A percentile compares a stretch with the other conserved stretches of the same genome.
These are phyloP conservation scores for Coelogynopora nodosa DNA, from an alignment of 2,888 invertebrate genomes.

Conservation along the genomic window DNA sequence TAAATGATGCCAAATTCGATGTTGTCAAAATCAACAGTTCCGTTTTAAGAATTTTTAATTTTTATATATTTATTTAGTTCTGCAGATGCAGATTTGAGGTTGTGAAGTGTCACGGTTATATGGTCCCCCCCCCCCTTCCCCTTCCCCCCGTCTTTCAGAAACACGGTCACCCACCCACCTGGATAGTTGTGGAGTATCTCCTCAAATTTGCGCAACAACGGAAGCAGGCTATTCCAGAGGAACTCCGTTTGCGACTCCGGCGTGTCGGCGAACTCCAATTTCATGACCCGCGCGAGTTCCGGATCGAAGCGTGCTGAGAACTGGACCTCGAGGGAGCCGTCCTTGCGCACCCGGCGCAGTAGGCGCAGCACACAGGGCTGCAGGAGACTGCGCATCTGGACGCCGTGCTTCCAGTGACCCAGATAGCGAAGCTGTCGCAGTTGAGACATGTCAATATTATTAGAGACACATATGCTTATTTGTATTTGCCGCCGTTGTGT, in stretches of 20 bases:
- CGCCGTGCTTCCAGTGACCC: conserved; percentile 29
- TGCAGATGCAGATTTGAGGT: too few relatives aligned
- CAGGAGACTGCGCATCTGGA: neutral
- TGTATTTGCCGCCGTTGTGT: too few relatives aligned
- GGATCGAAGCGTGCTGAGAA: neutral
- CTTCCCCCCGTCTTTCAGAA: too few relatives aligned
- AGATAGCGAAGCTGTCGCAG: conserved; percentile 7
- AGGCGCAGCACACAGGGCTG: conserved; percentile 9
- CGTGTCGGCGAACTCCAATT: neutral
- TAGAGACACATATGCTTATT: too few relatives aligned
- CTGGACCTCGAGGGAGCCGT: neutral
- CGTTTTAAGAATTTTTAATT: too few relatives aligned
- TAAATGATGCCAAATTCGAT: too few relatives aligned
- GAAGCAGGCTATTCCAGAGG: neutral
- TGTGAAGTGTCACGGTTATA: too few relatives aligned
- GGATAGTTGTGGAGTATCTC: neutral
- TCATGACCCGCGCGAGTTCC: neutral
- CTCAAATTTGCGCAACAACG: neutral
- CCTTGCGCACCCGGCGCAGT: neutral
- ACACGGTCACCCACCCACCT: too few relatives aligned
- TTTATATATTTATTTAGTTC: too few relatives aligned
- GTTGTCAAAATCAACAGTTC: too few relatives aligned
- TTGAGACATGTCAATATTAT: too few relatives aligned
- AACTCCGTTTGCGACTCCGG: neutral
- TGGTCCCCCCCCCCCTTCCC: too few relatives aligned